These are phyloP conservation scores for Coregonus sp. DNA, from an alignment of 2,797 vertebrate species.

Conservation along the genomic window DNA sequence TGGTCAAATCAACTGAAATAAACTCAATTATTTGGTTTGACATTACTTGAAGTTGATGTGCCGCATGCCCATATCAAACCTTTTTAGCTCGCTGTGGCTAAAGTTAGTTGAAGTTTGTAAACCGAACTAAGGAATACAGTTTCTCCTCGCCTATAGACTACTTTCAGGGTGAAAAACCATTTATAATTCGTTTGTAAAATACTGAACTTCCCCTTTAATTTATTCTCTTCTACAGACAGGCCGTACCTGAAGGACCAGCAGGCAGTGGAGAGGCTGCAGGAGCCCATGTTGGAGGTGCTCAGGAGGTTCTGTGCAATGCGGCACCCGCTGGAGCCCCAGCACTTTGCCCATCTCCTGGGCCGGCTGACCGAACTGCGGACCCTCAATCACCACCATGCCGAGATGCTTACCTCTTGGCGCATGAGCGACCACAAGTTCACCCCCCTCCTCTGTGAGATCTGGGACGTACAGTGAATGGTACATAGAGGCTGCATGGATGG, in stretches of 20 bases:
- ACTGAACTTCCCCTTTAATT: neutral
- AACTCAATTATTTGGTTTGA: neutral
- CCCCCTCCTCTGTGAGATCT: constrained; percentile 96
- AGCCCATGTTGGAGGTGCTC: constrained; percentile 87
- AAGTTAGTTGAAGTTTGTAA: neutral
- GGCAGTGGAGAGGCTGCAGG: constrained; percentile 92
- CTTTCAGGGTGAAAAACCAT: too few species aligned
- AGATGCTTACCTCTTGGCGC: constrained; percentile 97
- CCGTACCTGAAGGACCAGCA: constrained; percentile 90
- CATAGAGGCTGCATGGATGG: neutral
- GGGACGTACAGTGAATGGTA: constrained; percentile 90
- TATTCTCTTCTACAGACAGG: constrained; percentile 76
- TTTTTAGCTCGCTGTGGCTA: neutral
- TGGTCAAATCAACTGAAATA: neutral
- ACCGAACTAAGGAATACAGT: neutral
- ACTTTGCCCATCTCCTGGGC: constrained; percentile 94
- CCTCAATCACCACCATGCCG: constrained; percentile 92
- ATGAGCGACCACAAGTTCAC: constrained; percentile 95
- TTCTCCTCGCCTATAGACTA: neutral
- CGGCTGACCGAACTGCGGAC: constrained; percentile 93
- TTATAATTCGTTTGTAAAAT: neutral
- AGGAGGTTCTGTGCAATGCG: constrained; percentile 87
- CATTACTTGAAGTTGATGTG: neutral
- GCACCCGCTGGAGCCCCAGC: constrained; percentile 89
- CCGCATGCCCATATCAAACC: too few species aligned